Evolutionary conservation across 2,113 vertebrate species (phyloP), one percentile per base, ranked within the genome.

Genomic region (Irena cyanogastra): DNA sequence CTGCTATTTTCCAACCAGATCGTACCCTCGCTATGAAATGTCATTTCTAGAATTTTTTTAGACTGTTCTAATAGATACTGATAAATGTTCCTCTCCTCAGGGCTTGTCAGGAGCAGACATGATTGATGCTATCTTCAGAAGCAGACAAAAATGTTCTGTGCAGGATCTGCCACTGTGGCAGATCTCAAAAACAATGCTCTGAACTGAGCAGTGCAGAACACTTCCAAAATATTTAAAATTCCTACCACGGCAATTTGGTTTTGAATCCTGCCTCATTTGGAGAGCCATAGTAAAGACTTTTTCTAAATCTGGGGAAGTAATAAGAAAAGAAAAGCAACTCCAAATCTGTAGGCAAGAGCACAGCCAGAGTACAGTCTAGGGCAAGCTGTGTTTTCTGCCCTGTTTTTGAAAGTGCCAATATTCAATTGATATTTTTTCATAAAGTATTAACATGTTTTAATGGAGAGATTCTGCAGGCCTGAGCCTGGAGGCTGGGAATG

Each of bases 111-210:
- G 86, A 94, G 45, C 83, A 94, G 92, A 86, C 82, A 64, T 97
- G 97, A 98, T 97, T 96, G 97, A 98, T 97, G 27, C 96, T 95
- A 87, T 97, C 64, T 96, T 96, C 93, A 91, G 93, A 96, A 52
- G 69, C 22, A 97, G 96, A 85, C 94, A 96, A 76, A 96, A 97
- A 88, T 57, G 75, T 92, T 97, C 93, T 35, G 33, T 61, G 75
- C 94, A 64, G 90, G 91, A 95, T 95, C 97, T 97, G 88, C 87
- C 84, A 77, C 64, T 23, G 57, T 88, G 96, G 97, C 31, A 66
- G 81, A 66, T 93, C 95, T 89, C 83, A 97, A 71, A 97, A 96
- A 95, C 97, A 96, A 92, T 83, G 86, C 92, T 59, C 94, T 95
- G 87, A 89, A 69, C 93, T 91, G 75, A 96, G 91, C 53, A n/a